Evolutionary conservation across 2,113 vertebrate genomes (phyloP).

Genomic region (Cacatua alba): DNA sequence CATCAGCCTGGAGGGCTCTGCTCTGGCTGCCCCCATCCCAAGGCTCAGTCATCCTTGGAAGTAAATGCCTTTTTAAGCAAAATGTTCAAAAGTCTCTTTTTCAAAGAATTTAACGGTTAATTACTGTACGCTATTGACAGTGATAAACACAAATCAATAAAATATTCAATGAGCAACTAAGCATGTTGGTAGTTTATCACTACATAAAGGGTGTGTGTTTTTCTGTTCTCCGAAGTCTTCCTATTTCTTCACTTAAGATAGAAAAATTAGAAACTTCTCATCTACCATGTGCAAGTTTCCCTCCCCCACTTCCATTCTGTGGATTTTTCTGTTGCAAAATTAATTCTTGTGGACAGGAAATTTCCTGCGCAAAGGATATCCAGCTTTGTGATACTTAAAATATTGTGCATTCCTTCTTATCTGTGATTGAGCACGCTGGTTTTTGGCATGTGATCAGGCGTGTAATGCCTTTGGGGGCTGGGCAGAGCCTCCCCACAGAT

Average conservation of each 20-base stretch:
- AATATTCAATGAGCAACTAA: not conserved
- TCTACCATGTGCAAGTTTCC: not conserved
- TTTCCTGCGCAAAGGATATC: not conserved
- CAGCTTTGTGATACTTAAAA: constrained; percentile 10
- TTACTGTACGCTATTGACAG: not conserved
- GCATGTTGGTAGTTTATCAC: not conserved
- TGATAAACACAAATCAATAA: not conserved
- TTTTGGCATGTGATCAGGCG: accelerated
- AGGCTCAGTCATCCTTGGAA: not conserved
- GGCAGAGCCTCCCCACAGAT: not conserved
- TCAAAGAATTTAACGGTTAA: not conserved
- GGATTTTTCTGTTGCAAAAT: constrained; percentile 11
- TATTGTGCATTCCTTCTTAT: not conserved
- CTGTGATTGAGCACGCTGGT: not conserved
- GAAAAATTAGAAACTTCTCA: not conserved
- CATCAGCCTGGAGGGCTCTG: not conserved
- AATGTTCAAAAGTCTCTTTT: not conserved
- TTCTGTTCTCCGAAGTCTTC: not conserved
- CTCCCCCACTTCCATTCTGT: not conserved
- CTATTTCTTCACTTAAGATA: not conserved
- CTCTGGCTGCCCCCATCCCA: accelerated
- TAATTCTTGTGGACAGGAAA: constrained; percentile 27
- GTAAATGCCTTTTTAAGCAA: not conserved
- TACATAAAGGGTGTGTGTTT: accelerated
- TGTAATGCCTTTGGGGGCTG: accelerated